phyloP scores from a whole-genome alignment of 2,113 vertebrate genomes.

The Monopterus albus region DNA sequence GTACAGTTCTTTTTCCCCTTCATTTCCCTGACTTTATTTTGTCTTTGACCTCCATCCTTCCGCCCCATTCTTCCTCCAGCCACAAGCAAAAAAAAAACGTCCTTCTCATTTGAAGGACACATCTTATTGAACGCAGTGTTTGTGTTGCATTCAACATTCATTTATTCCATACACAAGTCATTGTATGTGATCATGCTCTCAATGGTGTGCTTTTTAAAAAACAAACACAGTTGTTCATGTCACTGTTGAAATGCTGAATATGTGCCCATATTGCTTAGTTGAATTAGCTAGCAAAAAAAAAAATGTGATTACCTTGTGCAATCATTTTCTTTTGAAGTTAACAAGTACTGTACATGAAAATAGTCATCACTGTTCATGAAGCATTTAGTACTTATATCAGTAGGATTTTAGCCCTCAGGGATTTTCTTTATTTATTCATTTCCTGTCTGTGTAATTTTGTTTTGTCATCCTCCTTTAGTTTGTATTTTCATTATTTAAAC shows the following conservation, averaged over 20 bases:
- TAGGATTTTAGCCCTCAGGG: slow-evolving; percentile 81
- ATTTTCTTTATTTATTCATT: slow-evolving; percentile 59
- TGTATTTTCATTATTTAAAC: slow-evolving; percentile 23
- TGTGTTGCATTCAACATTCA: slow-evolving; percentile 27
- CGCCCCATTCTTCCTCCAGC: slow-evolving; percentile 29
- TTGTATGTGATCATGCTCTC: slow-evolving; percentile 36
- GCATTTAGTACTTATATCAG: slow-evolving; percentile 34
- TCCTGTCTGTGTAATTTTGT: slow-evolving; percentile 6
- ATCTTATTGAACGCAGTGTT: slow-evolving; percentile 44
- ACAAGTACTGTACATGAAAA: slow-evolving; percentile 62
- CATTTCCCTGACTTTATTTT: slow-evolving; percentile 17
- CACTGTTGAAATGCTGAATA: slow-evolving; percentile 45
- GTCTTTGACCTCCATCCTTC: slow-evolving; percentile 33
- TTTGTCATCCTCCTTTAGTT: slow-evolving; percentile 26
- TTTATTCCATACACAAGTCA: slow-evolving; percentile 38
- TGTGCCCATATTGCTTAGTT: slow-evolving; percentile 31
- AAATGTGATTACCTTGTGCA: slow-evolving; percentile 44
- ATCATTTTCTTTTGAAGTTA: slow-evolving; percentile 33
- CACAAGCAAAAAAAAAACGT: slow-evolving; percentile 61
- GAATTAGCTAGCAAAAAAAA: slow-evolving; percentile 36
- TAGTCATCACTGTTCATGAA: slow-evolving; percentile 38
- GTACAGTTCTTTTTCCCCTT: no score
- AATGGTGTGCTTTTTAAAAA: slow-evolving; percentile 33
- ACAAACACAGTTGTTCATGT: slow-evolving; percentile 35
- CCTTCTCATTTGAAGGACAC: slow-evolving; percentile 65